Evolutionary conservation across 1,140 invertebrate species (phyloP).

Genomic region (Pseudomyrmex gracilis): DNA sequence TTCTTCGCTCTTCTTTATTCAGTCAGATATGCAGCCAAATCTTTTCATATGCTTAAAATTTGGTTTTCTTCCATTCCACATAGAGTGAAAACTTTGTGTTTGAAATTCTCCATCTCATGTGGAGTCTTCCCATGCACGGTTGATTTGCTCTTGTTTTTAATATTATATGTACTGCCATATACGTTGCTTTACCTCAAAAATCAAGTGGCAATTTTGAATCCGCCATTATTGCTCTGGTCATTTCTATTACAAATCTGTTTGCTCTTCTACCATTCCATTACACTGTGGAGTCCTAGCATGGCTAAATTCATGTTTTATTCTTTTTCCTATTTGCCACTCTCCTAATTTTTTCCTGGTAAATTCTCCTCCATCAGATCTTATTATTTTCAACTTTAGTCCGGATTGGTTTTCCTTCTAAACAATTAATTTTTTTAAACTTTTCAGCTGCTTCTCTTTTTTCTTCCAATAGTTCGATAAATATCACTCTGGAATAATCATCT

Average conservation of each 20-base stretch:
- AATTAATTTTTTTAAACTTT: background rate
- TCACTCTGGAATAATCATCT: background rate
- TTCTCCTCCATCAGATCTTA: conserved; percentile 11
- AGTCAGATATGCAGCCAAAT: conserved; percentile 14
- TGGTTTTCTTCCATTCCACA: background rate
- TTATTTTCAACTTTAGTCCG: background rate
- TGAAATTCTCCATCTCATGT: conserved; percentile 1
- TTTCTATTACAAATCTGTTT: conserved; percentile 1
- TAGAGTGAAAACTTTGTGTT: no score
- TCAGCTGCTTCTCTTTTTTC: background rate
- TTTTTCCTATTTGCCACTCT: background rate
- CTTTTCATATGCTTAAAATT: conserved; percentile 16
- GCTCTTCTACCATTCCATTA: conserved; percentile 20
- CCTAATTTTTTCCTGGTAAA: background rate
- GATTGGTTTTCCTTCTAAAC: background rate
- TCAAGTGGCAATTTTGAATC: background rate
- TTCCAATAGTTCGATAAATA: background rate
- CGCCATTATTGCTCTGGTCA: background rate
- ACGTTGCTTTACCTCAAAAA: background rate
- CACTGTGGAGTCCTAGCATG: conserved; percentile 6
- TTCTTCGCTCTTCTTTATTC: background rate
- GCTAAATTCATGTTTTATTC: conserved; percentile 39
- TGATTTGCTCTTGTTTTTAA: background rate
- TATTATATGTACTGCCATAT: background rate
- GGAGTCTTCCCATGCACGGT: background rate